A percentile compares a stretch with the other conserved stretches of the same genome.
Conservation (phyloP, 2,113 vertebrate genomes). For the Thalassarche chlororhynchos region DNA sequence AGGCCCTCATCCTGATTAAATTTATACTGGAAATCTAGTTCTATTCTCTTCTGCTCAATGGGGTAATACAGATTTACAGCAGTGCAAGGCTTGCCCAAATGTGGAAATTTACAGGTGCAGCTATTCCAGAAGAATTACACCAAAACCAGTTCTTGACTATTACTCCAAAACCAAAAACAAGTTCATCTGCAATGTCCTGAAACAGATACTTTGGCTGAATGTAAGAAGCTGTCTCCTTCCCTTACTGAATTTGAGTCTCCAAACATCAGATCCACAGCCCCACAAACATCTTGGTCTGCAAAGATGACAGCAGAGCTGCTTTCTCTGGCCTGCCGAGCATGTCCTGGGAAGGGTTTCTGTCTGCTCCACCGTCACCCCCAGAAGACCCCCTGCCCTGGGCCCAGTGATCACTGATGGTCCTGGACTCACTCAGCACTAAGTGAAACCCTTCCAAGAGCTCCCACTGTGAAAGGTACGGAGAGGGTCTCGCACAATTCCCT, state of each 20-base stretch:
- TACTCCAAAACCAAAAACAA: neutral
- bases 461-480: neutral
- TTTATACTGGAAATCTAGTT: neutral
- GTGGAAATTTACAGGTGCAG: neutral
- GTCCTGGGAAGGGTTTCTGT: neutral
- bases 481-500: neutral
- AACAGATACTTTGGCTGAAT: neutral
- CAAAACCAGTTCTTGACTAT: neutral
- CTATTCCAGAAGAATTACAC: neutral
- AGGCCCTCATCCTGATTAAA: neutral
- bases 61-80: neutral
- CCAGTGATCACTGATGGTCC: neutral
- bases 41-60: neutral
- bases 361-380: neutral
- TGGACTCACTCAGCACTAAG: neutral
- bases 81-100: neutral
- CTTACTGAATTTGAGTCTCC: neutral
- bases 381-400: rapidly evolving
- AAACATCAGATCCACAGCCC: neutral
- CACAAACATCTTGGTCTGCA: neutral
- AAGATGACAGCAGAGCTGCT: neutral
- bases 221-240: neutral
- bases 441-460: neutral
- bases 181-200: neutral
- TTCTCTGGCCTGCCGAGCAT: neutral